Evolutionary conservation across 2,888 invertebrate genomes (phyloP).

Genomic region (Hyles lineata): DNA sequence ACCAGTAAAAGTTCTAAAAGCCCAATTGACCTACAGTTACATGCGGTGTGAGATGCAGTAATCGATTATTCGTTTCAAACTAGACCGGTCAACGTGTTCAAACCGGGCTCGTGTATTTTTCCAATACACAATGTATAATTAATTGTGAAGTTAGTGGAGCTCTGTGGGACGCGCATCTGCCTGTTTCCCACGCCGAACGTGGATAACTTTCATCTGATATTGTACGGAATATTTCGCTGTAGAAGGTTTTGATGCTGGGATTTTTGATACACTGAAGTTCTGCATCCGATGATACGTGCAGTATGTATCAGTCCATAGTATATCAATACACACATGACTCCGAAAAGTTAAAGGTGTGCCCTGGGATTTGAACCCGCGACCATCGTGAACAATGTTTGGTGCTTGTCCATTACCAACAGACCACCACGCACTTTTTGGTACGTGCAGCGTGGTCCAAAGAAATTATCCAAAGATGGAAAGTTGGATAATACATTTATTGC

Average conservation of each 20-base stretch:
- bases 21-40: too few relatives aligned
- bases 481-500: too few relatives aligned
- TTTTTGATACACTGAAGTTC: not conserved
- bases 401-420: too few relatives aligned
- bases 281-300: not conserved
- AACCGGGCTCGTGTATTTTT: constrained; percentile 5
- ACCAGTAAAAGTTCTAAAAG: too few relatives aligned
- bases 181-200: constrained; percentile 1
- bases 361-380: too few relatives aligned
- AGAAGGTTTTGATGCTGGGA: not conserved
- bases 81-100: not conserved
- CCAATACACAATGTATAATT: constrained; percentile 10
- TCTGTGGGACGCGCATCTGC: constrained; percentile 8
- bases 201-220: constrained; percentile 3
- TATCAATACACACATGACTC: too few relatives aligned
- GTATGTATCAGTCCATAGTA: too few relatives aligned
- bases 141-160: constrained; percentile 20
- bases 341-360: too few relatives aligned
- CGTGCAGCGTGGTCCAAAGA: not conserved
- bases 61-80: not conserved
- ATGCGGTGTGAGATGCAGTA: too few relatives aligned
- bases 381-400: too few relatives aligned
- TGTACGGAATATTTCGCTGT: constrained; percentile 6
- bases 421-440: too few relatives aligned
- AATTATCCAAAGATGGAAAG: too few relatives aligned